Evolutionary conservation across 2,888 invertebrate species (phyloP), one percentile per base, ranked within the genome.

Genomic region (Rhaphigaster nebulosa): DNA sequence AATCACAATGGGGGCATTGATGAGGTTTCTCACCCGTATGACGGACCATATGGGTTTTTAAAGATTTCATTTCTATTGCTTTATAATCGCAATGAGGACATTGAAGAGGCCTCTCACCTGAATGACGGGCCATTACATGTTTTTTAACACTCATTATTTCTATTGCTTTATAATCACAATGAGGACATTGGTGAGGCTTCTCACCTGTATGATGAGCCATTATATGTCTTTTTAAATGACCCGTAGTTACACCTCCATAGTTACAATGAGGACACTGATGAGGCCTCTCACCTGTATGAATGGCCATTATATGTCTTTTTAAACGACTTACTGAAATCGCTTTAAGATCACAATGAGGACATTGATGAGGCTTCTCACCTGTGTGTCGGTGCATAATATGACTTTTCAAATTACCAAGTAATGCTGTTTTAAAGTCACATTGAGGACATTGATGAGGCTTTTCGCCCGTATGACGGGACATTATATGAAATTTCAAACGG

Each of bases 41-140:
- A n/a, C 8, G 45, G 18, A 20, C 23, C 84, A 84, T n/a, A n/a
- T 84, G 84, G 26, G 1, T 84, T 45, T n/a, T 45, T n/a, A 84
- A 45, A 45, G 45, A 84, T 45, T 12, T 84, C 41, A 15, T 15
- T 84, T 45, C 45, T 12, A 50, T 50, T 45, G 84, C 84, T 84
- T 84, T 84, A 45, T 84, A 84, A n/a, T 84, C 45, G n/a, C 84
- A 84, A 84, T 84, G 84, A n/a, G 84, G 84, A 45, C 84, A 84
- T 15, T 84, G 41, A 38, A 45, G 84, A 3, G 84, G 84, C 45
- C 10, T 84, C 15, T 84, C 84, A 15, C 84, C 45, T 45, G 41
- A 4, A 45, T 84, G 84, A 45, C 41, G 45, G 8, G 84, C 84
- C 84, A 84, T 84, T 84, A 84, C n/a, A n/a, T 84, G 84, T 45